Conservation (phyloP, 2,888 invertebrate species). For the Omphaloscelis lunosa region DNA sequence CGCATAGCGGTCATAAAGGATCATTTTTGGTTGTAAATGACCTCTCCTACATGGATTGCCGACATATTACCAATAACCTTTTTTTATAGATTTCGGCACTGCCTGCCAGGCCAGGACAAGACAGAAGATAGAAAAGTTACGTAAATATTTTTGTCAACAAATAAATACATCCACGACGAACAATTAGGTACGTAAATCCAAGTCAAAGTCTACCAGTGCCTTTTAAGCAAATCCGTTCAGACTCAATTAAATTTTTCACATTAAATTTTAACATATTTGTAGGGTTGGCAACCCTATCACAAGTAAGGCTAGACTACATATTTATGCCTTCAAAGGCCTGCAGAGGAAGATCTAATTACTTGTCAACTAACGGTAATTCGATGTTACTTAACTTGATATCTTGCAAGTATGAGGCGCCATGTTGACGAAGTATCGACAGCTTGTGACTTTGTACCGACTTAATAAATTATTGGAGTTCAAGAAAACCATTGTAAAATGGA, state of each 20-base stretch:
- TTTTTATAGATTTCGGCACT: too few species aligned
- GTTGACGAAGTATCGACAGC: constrained; percentile 1
- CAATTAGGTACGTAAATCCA: neutral
- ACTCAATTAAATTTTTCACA: neutral
- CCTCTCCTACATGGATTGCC: too few species aligned
- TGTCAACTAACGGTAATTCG: constrained; percentile 65
- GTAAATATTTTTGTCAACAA: too few species aligned
- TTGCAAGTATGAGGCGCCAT: constrained; percentile 37
- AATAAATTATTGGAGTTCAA: neutral
- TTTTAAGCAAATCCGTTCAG: neutral
- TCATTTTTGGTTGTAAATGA: too few species aligned
- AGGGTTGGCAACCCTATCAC: constrained; percentile 32
- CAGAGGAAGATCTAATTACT: constrained; percentile 71
- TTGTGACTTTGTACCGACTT: neutral
- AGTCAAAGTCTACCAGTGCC: neutral
- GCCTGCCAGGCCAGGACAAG: too few species aligned
- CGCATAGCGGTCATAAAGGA: too few species aligned
- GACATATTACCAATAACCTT: too few species aligned
- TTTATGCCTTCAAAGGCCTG: constrained; percentile 47
- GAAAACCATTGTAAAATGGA: neutral
- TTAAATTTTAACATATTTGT: neutral
- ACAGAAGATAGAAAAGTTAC: neutral
- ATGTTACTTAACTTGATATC: constrained; percentile 65
- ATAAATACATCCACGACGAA: neutral
- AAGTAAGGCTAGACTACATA: constrained; percentile 58